Percentiles rank a stretch among this genome's conserved stretches.
Evolutionary conservation across 1,140 invertebrate genomes (phyloP).

Genomic region (Neuroterus valhalla): DNA sequence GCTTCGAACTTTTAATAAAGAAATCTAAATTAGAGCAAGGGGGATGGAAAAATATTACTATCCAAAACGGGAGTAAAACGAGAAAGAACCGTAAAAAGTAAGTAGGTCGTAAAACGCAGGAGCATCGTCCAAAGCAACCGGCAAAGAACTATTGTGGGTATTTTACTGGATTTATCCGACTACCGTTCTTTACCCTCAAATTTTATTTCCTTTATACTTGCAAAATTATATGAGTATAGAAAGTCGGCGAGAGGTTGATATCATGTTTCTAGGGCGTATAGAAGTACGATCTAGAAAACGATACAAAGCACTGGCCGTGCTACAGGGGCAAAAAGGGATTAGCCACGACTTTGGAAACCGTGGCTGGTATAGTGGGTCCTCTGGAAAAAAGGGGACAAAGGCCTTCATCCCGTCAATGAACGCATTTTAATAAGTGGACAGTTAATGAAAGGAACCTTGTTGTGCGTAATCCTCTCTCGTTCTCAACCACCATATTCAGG

Average conservation of each 20-base stretch:
- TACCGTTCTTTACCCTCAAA: slow-evolving; percentile 2
- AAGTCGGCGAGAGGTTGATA: background rate
- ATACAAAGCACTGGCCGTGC: background rate
- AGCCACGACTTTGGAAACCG: slow-evolving; percentile 41
- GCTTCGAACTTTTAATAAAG: background rate
- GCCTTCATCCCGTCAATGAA: slow-evolving; percentile 36
- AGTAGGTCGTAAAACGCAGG: slow-evolving; percentile 50
- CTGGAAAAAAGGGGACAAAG: slow-evolving; percentile 42
- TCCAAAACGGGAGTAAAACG: slow-evolving; percentile 18
- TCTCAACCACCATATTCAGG: background rate
- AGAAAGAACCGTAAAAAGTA: slow-evolving; percentile 33
- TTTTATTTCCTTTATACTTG: slow-evolving; percentile 34
- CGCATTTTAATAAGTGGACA: slow-evolving; percentile 38
- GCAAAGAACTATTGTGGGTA: slow-evolving; percentile 46
- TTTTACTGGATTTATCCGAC: slow-evolving; percentile 40
- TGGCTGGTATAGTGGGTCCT: background rate
- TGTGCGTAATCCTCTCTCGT: slow-evolving; percentile 22
- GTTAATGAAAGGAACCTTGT: slow-evolving; percentile 34
- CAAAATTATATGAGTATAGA: background rate
- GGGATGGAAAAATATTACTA: slow-evolving; percentile 22
- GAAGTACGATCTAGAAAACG: slow-evolving; percentile 1
- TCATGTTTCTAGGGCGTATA: slow-evolving; percentile 9
- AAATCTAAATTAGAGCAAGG: slow-evolving; percentile 17
- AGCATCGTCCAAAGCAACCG: slow-evolving; percentile 39
- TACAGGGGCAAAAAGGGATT: slow-evolving; percentile 34